These are phyloP conservation scores for Aleadryas rufinucha DNA, from an alignment of 2,113 vertebrate genomes.

Conservation along the genomic window DNA sequence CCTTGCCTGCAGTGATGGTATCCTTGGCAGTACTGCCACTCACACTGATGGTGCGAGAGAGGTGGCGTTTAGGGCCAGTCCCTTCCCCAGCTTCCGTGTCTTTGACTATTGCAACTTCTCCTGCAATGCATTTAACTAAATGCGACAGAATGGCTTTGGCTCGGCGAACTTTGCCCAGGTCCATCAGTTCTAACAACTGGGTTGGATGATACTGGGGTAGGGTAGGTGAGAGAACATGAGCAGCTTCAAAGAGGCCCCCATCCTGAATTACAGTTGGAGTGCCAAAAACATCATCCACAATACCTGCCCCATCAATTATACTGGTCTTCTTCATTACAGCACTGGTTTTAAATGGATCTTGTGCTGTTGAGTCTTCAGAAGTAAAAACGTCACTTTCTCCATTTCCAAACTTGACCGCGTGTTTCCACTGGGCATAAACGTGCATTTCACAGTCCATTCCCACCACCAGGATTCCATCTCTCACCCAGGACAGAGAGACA, in stretches of 20 bases:
- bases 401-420: slow-evolving; percentile 83
- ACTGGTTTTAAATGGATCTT: slow-evolving; percentile 72
- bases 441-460: slow-evolving; percentile 99
- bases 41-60: slow-evolving; percentile 96
- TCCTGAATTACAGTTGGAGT: slow-evolving; percentile 92
- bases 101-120: slow-evolving; percentile 94
- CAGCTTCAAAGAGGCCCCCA: slow-evolving; percentile 95
- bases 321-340: slow-evolving; percentile 79
- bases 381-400: slow-evolving; percentile 73
- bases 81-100: slow-evolving; percentile 90
- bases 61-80: slow-evolving; percentile 85
- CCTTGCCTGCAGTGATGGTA: slow-evolving; percentile 92
- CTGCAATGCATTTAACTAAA: slow-evolving; percentile 96
- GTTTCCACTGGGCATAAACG: slow-evolving; percentile 97
- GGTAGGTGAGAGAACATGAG: slow-evolving; percentile 93
- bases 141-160: slow-evolving; percentile 97
- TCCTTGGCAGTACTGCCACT: slow-evolving; percentile 98
- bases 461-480: slow-evolving; percentile 95
- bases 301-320: slow-evolving; percentile 80
- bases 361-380: slow-evolving; percentile 68
- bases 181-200: slow-evolving; percentile 95
- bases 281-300: slow-evolving; percentile 87
- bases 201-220: slow-evolving; percentile 98
- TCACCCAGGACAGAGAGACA: slow-evolving; percentile 95
- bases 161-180: slow-evolving; percentile 91